Evolutionary conservation across 1,140 invertebrate species (phyloP).

Genomic region (Plutomurus gul): DNA sequence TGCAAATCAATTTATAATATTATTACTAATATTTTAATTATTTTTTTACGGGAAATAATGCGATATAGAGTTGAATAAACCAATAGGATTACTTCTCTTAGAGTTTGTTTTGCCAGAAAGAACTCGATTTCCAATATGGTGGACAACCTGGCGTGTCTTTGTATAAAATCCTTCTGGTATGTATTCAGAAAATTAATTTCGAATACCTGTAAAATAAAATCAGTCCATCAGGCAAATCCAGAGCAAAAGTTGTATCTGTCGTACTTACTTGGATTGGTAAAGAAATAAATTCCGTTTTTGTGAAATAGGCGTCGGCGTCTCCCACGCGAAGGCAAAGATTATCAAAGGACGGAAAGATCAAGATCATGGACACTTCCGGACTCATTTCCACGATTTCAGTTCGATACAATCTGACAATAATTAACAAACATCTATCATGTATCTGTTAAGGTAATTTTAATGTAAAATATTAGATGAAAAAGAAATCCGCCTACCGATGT

Average conservation of each 20-base stretch:
- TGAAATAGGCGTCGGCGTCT: slow-evolving; percentile 71
- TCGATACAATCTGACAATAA: slow-evolving; percentile 73
- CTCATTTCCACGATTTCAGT: slow-evolving; percentile 89
- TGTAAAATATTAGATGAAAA: background rate
- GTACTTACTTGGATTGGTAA: slow-evolving; percentile 74
- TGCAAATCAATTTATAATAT: slow-evolving; percentile 60
- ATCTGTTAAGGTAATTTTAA: background rate
- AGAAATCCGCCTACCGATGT: slow-evolving; percentile 61
- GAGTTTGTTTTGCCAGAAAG: slow-evolving; percentile 85
- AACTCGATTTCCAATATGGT: slow-evolving; percentile 91
- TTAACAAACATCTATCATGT: background rate
- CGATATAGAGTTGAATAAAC: background rate
- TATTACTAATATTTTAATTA: background rate
- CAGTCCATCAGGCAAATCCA: background rate
- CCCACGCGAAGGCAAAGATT: slow-evolving; percentile 88
- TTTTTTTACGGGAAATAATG: background rate
- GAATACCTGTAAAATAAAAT: slow-evolving; percentile 60
- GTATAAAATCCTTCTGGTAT: slow-evolving; percentile 85
- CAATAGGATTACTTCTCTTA: slow-evolving; percentile 71
- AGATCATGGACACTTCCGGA: slow-evolving; percentile 82
- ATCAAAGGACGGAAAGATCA: slow-evolving; percentile 86
- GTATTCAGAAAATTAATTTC: slow-evolving; percentile 92
- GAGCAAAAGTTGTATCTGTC: background rate
- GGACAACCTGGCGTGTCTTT: slow-evolving; percentile 85
- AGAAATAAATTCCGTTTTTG: slow-evolving; percentile 77